phyloP scores from a whole-genome alignment of 2,888 invertebrate genomes.

The Eupithecia exiguata region DNA sequence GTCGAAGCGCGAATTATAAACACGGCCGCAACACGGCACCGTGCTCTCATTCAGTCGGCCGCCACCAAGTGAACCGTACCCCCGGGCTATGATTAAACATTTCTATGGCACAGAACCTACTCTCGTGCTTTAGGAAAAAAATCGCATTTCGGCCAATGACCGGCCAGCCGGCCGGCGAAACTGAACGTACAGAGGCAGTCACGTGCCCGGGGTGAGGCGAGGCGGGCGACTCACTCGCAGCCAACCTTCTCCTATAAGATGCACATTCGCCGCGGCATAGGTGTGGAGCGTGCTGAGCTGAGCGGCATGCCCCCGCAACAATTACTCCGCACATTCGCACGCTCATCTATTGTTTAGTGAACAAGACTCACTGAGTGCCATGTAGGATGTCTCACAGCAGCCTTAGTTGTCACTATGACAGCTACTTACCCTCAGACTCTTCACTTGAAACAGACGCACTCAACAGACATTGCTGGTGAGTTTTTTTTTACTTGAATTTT shows the following conservation, averaged over 20 bases:
- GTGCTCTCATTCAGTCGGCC: constrained; percentile 61
- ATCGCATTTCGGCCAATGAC: constrained; percentile 78
- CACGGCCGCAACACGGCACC: constrained; percentile 51
- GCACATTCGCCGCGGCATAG: constrained; percentile 80
- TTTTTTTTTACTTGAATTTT: constrained; percentile 37
- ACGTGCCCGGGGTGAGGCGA: constrained; percentile 83
- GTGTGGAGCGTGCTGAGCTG: constrained; percentile 77
- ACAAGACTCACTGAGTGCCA: constrained; percentile 74
- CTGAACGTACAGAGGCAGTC: constrained; percentile 76
- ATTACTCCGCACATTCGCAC: constrained; percentile 59
- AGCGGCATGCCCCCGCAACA: constrained; percentile 75
- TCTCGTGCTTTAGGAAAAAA: constrained; percentile 67
- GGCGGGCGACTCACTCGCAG: constrained; percentile 77
- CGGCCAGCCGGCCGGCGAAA: constrained; percentile 77
- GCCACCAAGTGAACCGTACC: constrained; percentile 58
- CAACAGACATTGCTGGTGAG: constrained; percentile 80
- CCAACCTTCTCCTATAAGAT: constrained; percentile 82
- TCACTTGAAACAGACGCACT: constrained; percentile 81
- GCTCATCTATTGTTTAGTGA: constrained; percentile 67
- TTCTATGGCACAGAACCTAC: constrained; percentile 71
- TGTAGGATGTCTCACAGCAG: constrained; percentile 84
- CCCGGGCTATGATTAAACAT: constrained; percentile 64
- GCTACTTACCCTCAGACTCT: constrained; percentile 79
- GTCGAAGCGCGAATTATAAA: constrained; percentile 59
- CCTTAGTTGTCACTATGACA: constrained; percentile 80